Conservation (phyloP, 1,140 invertebrate genomes). For the Apolygus lucorum region DNA sequence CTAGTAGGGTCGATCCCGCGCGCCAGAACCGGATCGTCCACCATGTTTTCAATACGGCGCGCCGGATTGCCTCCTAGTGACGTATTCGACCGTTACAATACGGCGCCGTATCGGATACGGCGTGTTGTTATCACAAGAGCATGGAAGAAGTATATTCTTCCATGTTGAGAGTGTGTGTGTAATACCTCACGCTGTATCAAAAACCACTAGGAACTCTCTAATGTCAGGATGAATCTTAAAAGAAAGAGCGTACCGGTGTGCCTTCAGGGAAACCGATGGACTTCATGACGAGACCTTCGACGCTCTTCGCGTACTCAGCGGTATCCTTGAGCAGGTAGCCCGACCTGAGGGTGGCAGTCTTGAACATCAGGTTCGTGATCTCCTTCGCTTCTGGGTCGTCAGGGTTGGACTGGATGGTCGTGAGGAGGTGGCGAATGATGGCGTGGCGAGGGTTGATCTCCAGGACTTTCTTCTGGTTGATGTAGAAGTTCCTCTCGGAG, state of each 20-base stretch:
- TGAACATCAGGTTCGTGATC: conserved; percentile 86
- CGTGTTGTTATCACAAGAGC: too few species aligned
- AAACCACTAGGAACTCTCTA: not conserved
- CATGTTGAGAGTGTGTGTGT: not conserved
- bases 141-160: too few species aligned
- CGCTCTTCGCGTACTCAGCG: conserved; percentile 70
- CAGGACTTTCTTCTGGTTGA: conserved; percentile 93
- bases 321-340: conserved; percentile 85
- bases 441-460: conserved; percentile 98
- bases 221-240: not conserved
- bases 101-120: too few species aligned
- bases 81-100: too few species aligned
- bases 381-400: conserved; percentile 73
- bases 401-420: conserved; percentile 68
- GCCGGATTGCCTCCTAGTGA: too few species aligned
- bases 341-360: conserved; percentile 84
- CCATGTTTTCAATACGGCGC: too few species aligned
- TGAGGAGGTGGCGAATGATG: conserved; percentile 81
- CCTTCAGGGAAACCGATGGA: conserved; percentile 61
- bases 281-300: conserved; percentile 78
- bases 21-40: too few species aligned
- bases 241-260: not conserved
- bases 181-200: not conserved
- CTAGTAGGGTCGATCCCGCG: too few species aligned
- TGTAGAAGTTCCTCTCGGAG: conserved; percentile 80